Conservation (phyloP, 2,888 invertebrate species). For the Calephelis perditalis region DNA sequence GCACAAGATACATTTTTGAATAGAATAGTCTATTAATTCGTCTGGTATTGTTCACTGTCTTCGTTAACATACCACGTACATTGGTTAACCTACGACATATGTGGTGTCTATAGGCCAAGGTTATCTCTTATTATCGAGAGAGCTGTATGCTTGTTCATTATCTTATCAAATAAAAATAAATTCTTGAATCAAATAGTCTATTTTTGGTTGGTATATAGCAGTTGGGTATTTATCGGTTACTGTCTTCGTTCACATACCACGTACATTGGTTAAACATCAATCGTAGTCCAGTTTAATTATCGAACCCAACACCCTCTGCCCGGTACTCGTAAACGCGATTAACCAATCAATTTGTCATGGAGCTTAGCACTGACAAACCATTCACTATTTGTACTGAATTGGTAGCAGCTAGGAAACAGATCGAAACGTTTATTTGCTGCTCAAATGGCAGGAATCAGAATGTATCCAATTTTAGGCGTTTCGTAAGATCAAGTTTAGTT, state of each 20-base stretch:
- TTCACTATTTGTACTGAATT: conserved; percentile 9
- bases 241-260: conserved; percentile 4
- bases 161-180: too few species aligned
- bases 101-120: too few species aligned
- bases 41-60: too few species aligned
- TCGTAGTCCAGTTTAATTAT: conserved; percentile 29
- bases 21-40: too few species aligned
- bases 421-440: conserved; percentile 5
- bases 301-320: conserved; percentile 29
- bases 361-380: conserved; percentile 23
- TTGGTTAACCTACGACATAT: too few species aligned
- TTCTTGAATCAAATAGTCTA: too few species aligned
- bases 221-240: neutral
- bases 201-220: too few species aligned
- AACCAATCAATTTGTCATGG: conserved; percentile 35
- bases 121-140: too few species aligned
- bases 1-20: too few species aligned
- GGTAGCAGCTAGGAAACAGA: neutral
- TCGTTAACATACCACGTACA: too few species aligned
- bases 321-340: conserved; percentile 34
- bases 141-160: too few species aligned
- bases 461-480: neutral
- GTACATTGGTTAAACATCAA: neutral
- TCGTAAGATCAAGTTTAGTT: too few species aligned
- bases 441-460: conserved; percentile 1